Evolutionary conservation across 2,113 vertebrate genomes (phyloP).

Genomic region (Tilapia sparmanii): DNA sequence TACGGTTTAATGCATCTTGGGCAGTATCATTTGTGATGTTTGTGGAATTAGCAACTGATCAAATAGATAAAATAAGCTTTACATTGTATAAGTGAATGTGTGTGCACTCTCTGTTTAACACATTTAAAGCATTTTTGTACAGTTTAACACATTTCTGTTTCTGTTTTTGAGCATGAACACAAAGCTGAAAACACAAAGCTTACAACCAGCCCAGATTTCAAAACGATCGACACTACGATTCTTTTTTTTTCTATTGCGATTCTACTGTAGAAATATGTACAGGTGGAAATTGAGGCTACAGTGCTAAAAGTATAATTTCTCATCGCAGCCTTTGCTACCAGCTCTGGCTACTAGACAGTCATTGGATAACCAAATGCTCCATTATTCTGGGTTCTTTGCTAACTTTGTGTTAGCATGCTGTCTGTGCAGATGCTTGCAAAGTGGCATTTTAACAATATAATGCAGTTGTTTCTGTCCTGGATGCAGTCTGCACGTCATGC

Average conservation of each 20-base stretch:
- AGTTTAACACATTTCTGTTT: neutral
- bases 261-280: neutral
- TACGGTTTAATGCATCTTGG: neutral
- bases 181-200: neutral
- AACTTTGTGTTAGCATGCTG: neutral
- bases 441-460: neutral
- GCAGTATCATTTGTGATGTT: neutral
- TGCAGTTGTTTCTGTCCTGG: neutral
- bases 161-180: neutral
- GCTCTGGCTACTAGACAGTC: neutral
- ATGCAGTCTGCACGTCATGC: neutral
- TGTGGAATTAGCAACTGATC: neutral
- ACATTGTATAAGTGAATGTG: neutral
- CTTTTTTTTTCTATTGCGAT: neutral
- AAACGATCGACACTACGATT: neutral
- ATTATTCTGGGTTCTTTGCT: neutral
- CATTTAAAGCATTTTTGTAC: neutral
- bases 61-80: neutral
- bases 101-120: neutral
- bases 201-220: neutral
- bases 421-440: neutral
- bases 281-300: neutral
- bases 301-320: neutral
- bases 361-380: neutral
- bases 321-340: neutral